Evolutionary conservation across 1,140 invertebrate species (phyloP), one percentile per base, ranked within the genome.

Genomic region (Piezodorus guildinii): DNA sequence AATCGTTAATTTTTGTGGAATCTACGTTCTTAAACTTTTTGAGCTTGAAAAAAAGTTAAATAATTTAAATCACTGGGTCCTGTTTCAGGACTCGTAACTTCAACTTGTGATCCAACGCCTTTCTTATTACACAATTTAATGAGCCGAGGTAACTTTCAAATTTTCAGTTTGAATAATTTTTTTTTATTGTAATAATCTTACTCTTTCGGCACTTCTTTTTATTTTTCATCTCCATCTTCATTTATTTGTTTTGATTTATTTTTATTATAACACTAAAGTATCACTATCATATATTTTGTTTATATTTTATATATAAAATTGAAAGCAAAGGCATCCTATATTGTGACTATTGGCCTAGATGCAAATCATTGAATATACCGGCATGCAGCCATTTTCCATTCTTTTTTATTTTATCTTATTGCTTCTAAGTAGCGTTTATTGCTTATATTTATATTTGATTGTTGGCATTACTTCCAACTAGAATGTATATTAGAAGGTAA

Each of bases 11-110:
- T 10, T 39, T 10, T 39, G 34, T 39, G 34, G 34, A 39, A 1
- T 39, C 34, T 39, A 10, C 34, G 34, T 39, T 39, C 6, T 39
- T 39, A 39, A 39, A 12, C 12, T 39, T 6, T 39, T 39, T 39
- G 34, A 39, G 34, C 6, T 39, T 39, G 2, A 39, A 19, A 49
- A n/a, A 46, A 61, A 62, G 17, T 34, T 65, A 43, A 30, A 60
- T 17, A 62, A 49, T 68, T 54, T 52, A 65, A 62, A 62, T 45
- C 34, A 54, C 39, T 65, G 56, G 61, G 65, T 65, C 67, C 63
- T 70, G 64, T 71, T 71, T 58, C 70, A 71, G 70, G 69, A 70
- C 68, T 63, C 69, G 67, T 69, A 71, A 70, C 66, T 69, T 69
- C 69, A 68, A 69, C 66, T 68, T 71, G 70, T 71, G 70, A 71